Evolutionary conservation across 92 coral and sea anemone genomes (phyloP).

Genomic region (Phenganax marumi): DNA sequence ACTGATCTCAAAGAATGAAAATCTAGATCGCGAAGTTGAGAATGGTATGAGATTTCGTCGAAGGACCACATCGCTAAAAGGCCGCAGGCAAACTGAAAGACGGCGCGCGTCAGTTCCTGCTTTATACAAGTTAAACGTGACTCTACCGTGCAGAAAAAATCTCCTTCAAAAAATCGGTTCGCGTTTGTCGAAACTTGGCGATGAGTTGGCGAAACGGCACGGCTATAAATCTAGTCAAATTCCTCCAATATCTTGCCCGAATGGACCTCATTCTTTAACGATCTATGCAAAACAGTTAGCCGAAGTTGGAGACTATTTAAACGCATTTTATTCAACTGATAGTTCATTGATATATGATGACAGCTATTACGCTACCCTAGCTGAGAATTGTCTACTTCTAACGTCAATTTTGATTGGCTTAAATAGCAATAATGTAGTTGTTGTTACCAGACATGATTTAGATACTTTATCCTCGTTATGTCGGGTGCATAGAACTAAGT

Average conservation of each 20-base stretch:
- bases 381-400: conserved; percentile 9
- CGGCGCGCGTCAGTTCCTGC: conserved; percentile 22
- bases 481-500: conserved; percentile 8
- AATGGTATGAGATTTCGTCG: conserved; percentile 24
- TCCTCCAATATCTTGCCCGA: background rate
- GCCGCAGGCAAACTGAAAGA: background rate
- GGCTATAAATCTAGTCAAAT: background rate
- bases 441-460: conserved; percentile 1
- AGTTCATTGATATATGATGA: background rate
- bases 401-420: conserved; percentile 23
- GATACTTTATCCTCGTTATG: conserved; percentile 19
- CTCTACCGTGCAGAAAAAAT: background rate
- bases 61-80: conserved; percentile 23
- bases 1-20: background rate
- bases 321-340: conserved; percentile 16
- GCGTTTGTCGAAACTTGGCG: conserved; percentile 29
- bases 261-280: background rate
- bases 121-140: conserved; percentile 1
- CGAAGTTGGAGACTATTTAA: conserved; percentile 16
- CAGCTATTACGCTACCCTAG: background rate
- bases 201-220: conserved; percentile 9
- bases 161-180: conserved; percentile 28
- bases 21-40: background rate
- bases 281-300: conserved; percentile 9
- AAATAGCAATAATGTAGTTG: conserved; percentile 15